A percentile compares a stretch with the other conserved stretches of the same genome.
These are phyloP conservation scores for Dicaeum eximium DNA, from an alignment of 2,113 vertebrate genomes.

Conservation along the genomic window DNA sequence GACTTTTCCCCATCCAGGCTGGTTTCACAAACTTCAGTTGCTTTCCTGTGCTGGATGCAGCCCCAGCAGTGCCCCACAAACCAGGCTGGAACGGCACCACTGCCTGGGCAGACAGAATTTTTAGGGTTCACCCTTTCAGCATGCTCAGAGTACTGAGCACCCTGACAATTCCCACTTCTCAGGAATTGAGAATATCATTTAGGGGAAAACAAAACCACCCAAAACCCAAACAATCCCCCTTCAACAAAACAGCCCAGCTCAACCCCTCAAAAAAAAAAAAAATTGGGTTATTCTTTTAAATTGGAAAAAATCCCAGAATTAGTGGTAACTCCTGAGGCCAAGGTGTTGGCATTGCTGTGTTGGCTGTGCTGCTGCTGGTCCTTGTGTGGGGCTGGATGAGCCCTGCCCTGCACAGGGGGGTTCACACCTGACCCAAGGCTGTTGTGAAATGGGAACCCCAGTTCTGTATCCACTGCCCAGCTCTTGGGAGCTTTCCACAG, in stretches of 20 bases:
- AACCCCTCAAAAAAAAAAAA: too few relatives aligned
- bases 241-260: not conserved
- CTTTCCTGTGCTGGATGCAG: not conserved
- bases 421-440: not conserved
- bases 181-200: not conserved
- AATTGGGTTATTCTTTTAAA: not conserved
- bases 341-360: not conserved
- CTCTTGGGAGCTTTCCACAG: not conserved
- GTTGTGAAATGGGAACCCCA: not conserved
- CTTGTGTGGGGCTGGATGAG: not conserved
- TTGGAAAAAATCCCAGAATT: not conserved
- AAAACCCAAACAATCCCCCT: not conserved
- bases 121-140: not conserved
- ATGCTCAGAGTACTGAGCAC: not conserved
- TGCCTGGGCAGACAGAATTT: not conserved
- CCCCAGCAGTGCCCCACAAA: fast-evolving
- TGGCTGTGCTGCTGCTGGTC: not conserved
- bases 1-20: not conserved
- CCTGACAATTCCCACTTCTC: not conserved
- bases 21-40: not conserved
- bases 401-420: not conserved
- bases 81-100: not conserved
- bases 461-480: not conserved
- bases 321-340: not conserved
- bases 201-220: not conserved